Base-by-base conservation (phyloP, 1,140 invertebrate genomes). In the Meteorus sp. region DNA sequence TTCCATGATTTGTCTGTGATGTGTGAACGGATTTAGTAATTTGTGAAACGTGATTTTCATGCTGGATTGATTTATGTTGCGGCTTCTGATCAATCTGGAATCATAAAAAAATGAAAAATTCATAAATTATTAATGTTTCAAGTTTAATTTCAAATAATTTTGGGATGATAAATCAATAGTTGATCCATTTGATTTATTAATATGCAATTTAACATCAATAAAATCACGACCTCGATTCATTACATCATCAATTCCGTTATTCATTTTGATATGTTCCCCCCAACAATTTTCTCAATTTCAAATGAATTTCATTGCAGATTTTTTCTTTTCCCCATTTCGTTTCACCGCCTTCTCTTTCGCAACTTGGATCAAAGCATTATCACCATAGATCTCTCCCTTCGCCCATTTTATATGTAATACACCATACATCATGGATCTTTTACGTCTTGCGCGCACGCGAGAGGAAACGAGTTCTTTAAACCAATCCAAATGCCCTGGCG, bases 21-120 rank as follows among this genome's bases (percentile, higher is more conserved):
- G n/a, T n/a, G n/a, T 79, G 76, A 41, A 80, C 79, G 23, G 75
- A 74, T 57, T 79, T 80, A 19, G 77, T 74, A 41, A 80, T 79
- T 53, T 78, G 78, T 11, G 76, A 77, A 1, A 80, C 76, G 62
- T 80, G 77, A 53, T 79, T 79, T 47, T 80, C 78, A 52, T 78
- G 78, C 50, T 79, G 78, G 54, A 72, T 73, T 56, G 67, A 52
- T 60, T 77, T 79, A 64, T 76, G 72, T 3, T 60, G 47, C 4
- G 77, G 66, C 55, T 79, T 80, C 37, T 80, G 77, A 33, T 79
- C 76, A 56, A 77, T 71, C 77, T 80, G 65, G 9, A 29, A 25
- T 37, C 9, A 51, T 51, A 37, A 54, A 27, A 15, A 52, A 45
- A 37, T 52, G 29, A 33, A 31, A 17, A n/a, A 33, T 33, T 17